Evolutionary conservation across 2,113 vertebrate species (phyloP), one percentile per base, ranked within the genome.

Genomic region (Malurus cyaneus): DNA sequence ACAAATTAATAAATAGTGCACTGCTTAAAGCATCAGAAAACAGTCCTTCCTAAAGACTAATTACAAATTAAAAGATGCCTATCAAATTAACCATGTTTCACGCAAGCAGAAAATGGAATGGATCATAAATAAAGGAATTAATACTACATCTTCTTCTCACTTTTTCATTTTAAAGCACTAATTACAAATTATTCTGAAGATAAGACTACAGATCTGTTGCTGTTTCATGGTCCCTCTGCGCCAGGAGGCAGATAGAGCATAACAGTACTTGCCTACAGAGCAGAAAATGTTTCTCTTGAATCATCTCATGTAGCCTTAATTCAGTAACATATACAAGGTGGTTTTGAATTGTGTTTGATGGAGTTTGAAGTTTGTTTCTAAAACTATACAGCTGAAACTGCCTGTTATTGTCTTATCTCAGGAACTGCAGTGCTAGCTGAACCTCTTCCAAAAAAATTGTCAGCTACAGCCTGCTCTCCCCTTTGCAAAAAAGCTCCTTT

Each of bases 51-150:
- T 87, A 77, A 91, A 92, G 66, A 74, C 50, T 91, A 95, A 89
- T 89, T 88, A 54, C 62, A 89, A 91, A 94, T 89, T 87, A 91
- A 80, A 92, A 94, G 59, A 94, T 91, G 36, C 8, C 57, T 92
- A 92, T 92, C 91, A 94, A 76, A 89, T 61, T 89, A 94, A 85
- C 24, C 32, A 44, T 92, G 54, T 74, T 91, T 77, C 62, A 86
- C 61, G 73, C 57, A 87, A 91, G 46, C 3, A 3, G 66, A 94
- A 94, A 91, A 87, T 47, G 3, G 39, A 91, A 93, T 39, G 14
- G 31, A 81, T 87, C 92, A 46, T 79, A 91, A 91, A 82, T 81
- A 89, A 87, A 89, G 28, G 25, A 72, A 67, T 76, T 79, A 89
- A 79, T 76, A 39, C 18, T 64, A 57, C 49, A 71, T 7, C 19